Conservation (phyloP, 2,888 invertebrate genomes). For the Lysandra bellargus region DNA sequence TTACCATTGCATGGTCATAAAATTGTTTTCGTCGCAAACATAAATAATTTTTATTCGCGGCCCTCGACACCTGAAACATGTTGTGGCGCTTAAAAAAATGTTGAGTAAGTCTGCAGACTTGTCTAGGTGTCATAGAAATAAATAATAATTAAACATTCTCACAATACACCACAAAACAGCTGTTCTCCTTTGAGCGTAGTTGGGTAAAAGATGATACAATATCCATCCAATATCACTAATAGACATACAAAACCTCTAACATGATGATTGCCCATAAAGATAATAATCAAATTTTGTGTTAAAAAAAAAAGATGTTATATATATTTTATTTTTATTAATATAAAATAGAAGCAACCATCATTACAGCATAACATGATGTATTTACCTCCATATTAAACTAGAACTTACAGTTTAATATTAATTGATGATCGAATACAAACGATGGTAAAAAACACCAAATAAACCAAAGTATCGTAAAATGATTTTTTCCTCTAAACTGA, state of each 20-base stretch:
- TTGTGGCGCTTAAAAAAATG: too few species aligned
- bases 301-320: slow-evolving; percentile 43
- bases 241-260: not conserved
- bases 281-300: not conserved
- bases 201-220: not conserved
- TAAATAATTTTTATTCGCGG: too few species aligned
- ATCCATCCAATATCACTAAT: not conserved
- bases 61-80: too few species aligned
- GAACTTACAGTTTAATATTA: slow-evolving; percentile 49
- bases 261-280: not conserved
- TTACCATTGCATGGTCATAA: too few species aligned
- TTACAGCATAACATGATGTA: slow-evolving; percentile 65
- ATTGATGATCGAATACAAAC: slow-evolving; percentile 37
- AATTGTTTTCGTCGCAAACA: too few species aligned
- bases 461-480: slow-evolving; percentile 33
- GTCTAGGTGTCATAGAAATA: not conserved
- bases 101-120: not conserved
- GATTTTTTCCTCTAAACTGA: slow-evolving; percentile 16
- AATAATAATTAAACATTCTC: not conserved
- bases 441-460: slow-evolving; percentile 34
- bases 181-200: not conserved
- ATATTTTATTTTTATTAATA: slow-evolving; percentile 71
- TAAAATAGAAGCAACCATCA: slow-evolving; percentile 78
- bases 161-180: not conserved
- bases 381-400: slow-evolving; percentile 48